Evolutionary conservation across 2,113 vertebrate species (phyloP), one percentile per base, ranked within the genome.

Genomic region (Oreocharis arfaki): DNA sequence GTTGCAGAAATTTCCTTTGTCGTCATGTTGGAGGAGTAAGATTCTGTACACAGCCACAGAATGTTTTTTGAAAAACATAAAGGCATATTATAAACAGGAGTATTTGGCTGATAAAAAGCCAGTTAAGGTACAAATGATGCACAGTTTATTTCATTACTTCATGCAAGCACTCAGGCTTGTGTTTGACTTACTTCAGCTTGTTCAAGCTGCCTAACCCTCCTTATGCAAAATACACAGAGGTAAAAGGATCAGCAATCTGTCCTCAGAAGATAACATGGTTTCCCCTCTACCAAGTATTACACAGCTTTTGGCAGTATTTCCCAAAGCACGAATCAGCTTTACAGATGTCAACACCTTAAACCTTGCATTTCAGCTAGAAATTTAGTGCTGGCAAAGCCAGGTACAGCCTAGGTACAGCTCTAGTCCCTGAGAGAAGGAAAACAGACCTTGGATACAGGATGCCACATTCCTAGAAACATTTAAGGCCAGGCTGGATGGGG

Each of bases 1-100:
- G 63, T 63, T 88, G 28, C 47, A 94, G 64, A 94, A 94, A 83
- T 78, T 93, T 95, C 82, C 82, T 94, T 77, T 95, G 89, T 83
- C 6, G 6, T 89, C 84, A 75, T 69, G 69, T 57, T 78, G n/a
- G 69, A 76, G 75, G 52, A 86, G 13, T 16, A 69, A 75, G n/a
- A 74, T 69, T 80, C 47, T 56, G 53, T 39, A 53, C 18, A 22
- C 16, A 59, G n/a, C 13, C 71, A 65, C 59, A 67, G 30, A 84
- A 57, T 3, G 6, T 26, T 80, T 44, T 75, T 77, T 47, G 55
- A 46, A 82, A 77, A 80, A 39, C 16, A 75, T 21, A 59, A 64
- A 61, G 11, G 18, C 30, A 16, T 12, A 41, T 67, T 28, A 90
- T 6, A 63, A 65, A 61, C 7, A 5, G 52, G 63, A 80, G 55